phyloP scores from a whole-genome alignment of 2,888 invertebrate genomes.

The Drosophila greeni region DNA sequence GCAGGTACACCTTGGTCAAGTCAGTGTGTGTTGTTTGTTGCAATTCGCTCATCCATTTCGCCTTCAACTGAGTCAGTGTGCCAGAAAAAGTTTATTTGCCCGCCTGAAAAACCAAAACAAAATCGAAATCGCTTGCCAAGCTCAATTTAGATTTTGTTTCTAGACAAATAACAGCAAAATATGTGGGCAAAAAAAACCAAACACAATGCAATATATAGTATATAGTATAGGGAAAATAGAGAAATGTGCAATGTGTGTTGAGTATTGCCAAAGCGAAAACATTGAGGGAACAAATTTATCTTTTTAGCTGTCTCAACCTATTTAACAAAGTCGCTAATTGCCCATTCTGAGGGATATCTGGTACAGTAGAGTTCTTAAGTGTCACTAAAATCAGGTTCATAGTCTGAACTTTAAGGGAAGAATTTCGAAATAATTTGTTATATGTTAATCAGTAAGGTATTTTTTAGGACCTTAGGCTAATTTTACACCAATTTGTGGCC shows the following conservation, averaged over 20 bases:
- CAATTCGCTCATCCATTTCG: slow-evolving; percentile 40
- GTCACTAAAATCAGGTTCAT: neutral
- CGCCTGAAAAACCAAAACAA: slow-evolving; percentile 51
- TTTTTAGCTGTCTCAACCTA: slow-evolving; percentile 7
- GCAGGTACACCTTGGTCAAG: slow-evolving; percentile 23
- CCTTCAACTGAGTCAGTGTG: slow-evolving; percentile 76
- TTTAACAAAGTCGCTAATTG: slow-evolving; percentile 28
- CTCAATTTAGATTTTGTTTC: slow-evolving; percentile 36
- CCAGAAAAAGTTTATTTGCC: slow-evolving; percentile 75
- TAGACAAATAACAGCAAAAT: slow-evolving; percentile 26
- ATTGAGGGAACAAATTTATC: slow-evolving; percentile 3
- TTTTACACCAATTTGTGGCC: neutral
- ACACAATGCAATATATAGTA: slow-evolving; percentile 15
- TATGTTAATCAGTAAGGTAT: no score
- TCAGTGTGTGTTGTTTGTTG: slow-evolving; percentile 45
- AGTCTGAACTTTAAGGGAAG: neutral
- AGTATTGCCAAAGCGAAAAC: slow-evolving; percentile 29
- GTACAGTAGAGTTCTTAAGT: slow-evolving; percentile 2
- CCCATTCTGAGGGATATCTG: neutral
- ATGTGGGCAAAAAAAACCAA: slow-evolving; percentile 6
- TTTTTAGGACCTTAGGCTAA: neutral
- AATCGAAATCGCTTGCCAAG: slow-evolving; percentile 38
- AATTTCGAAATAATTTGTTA: no score
- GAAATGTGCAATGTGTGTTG: slow-evolving; percentile 21
- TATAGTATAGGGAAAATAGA: slow-evolving; percentile 2